Evolutionary conservation across 2,888 invertebrate genomes (phyloP).

Genomic region (Timandra comae): DNA sequence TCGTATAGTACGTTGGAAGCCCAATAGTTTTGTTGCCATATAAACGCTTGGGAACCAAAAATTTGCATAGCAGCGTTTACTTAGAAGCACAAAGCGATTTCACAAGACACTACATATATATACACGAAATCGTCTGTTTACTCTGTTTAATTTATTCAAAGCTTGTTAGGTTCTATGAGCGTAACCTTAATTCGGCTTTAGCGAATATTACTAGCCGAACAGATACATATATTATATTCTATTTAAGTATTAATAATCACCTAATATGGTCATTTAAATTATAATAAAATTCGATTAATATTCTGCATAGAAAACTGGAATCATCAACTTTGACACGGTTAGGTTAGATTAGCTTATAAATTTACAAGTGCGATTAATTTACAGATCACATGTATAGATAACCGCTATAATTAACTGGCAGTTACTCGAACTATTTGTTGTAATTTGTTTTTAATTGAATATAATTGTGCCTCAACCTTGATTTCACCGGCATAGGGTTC

Average conservation of each 20-base stretch:
- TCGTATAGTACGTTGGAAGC: neutral
- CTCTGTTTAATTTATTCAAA: constrained; percentile 19
- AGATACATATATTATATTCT: too few species aligned
- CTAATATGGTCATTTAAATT: too few species aligned
- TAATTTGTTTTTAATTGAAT: constrained; percentile 43
- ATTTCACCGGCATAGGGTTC: constrained; percentile 41
- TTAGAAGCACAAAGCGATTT: constrained; percentile 18
- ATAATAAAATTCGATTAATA: too few species aligned
- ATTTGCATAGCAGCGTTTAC: constrained; percentile 15
- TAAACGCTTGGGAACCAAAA: constrained; percentile 10
- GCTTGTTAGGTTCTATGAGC: constrained; percentile 9
- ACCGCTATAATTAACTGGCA: constrained; percentile 16
- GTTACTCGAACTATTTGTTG: constrained; percentile 28
- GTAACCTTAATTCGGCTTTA: neutral
- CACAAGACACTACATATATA: constrained; percentile 12
- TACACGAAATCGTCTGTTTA: constrained; percentile 16
- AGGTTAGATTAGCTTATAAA: too few species aligned
- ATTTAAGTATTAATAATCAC: too few species aligned
- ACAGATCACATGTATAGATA: constrained; percentile 14
- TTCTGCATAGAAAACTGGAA: too few species aligned
- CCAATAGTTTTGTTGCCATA: constrained; percentile 7
- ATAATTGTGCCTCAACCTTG: constrained; percentile 36
- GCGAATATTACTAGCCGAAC: constrained; percentile 1
- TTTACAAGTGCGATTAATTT: constrained; percentile 1
- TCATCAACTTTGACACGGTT: too few species aligned